Conservation (phyloP, 2,113 vertebrate species). For the Tachysurus vachellii region DNA sequence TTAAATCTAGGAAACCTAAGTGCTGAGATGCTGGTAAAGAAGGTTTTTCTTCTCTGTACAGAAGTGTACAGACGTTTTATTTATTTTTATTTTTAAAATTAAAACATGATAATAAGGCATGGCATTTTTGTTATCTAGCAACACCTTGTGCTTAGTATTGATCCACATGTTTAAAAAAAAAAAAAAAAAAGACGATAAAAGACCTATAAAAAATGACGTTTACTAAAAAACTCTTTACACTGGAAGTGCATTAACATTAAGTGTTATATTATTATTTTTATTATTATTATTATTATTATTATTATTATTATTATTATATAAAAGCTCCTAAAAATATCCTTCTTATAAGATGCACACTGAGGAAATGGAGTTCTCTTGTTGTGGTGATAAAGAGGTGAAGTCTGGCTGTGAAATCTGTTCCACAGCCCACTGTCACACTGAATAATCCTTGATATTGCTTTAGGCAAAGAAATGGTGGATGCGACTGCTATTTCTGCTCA, state of each 20-base stretch:
- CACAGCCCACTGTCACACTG: not conserved
- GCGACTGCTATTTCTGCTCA: not conserved
- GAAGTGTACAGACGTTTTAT: not conserved
- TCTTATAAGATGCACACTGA: not conserved
- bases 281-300: no score
- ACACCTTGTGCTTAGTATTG: not conserved
- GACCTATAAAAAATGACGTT: not conserved
- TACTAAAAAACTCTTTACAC: not conserved
- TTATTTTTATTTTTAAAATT: not conserved
- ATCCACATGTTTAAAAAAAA: not conserved
- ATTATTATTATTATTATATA: not conserved
- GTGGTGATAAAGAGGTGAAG: not conserved
- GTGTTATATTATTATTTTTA: no score
- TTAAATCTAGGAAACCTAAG: not conserved
- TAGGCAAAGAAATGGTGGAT: not conserved
- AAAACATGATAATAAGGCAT: not conserved
- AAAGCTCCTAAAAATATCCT: not conserved
- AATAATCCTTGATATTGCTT: not conserved
- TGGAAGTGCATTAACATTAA: not conserved
- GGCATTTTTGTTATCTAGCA: not conserved
- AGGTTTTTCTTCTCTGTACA: not conserved
- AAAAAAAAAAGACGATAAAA: not conserved
- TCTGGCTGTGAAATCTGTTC: conserved; percentile 14
- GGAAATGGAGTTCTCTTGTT: not conserved
- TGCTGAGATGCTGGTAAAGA: not conserved